A percentile compares a stretch with the other conserved stretches of the same genome.
Conservation (phyloP, 2,113 vertebrate species). For the Epinephelus cyanopodus region DNA sequence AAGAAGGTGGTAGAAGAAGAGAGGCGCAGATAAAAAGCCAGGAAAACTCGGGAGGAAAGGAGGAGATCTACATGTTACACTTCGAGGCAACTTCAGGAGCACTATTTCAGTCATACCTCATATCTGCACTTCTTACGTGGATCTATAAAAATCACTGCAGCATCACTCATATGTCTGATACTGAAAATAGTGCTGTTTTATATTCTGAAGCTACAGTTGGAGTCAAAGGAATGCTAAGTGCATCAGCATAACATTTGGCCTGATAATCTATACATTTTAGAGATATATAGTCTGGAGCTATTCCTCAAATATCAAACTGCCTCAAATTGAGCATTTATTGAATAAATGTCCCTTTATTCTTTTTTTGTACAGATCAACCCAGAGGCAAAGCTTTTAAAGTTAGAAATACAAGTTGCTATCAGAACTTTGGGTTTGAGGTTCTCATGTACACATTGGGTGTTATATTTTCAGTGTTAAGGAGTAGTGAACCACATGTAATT, state of each 20-base stretch:
- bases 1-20: conserved; percentile 9
- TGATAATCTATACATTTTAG: conserved; percentile 20
- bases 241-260: conserved; percentile 2
- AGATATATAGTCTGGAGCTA: conserved; percentile 19
- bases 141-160: conserved; percentile 31
- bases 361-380: neutral
- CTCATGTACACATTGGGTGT: neutral
- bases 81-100: conserved; percentile 29
- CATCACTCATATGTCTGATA: conserved; percentile 35
- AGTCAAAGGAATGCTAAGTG: conserved; percentile 1
- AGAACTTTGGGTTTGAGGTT: neutral
- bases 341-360: conserved; percentile 8
- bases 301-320: conserved; percentile 5
- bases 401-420: neutral
- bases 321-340: neutral
- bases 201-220: neutral
- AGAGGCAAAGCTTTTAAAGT: neutral
- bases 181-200: conserved; percentile 27
- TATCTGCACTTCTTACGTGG: conserved; percentile 16
- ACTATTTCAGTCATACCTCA: conserved; percentile 49
- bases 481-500: no score
- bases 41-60: neutral
- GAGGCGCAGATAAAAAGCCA: neutral
- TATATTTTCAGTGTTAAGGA: no score
- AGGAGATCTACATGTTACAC: conserved; percentile 4